Evolutionary conservation across 2,113 vertebrate genomes (phyloP).

Genomic region (Pandion haliaetus): DNA sequence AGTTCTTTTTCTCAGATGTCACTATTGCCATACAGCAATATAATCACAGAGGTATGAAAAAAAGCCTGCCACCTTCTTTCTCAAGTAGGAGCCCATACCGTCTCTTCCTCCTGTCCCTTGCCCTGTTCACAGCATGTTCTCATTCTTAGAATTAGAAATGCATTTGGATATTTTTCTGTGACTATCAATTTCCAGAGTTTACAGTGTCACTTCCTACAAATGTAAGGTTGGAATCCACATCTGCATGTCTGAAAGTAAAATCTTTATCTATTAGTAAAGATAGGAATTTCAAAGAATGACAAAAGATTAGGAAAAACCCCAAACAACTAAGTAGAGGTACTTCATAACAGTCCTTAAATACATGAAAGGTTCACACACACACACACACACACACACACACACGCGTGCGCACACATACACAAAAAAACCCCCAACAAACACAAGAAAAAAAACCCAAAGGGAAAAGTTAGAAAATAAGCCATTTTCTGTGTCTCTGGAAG

Average conservation of each 20-base stretch:
- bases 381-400: too few species aligned
- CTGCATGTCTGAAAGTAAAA: not conserved
- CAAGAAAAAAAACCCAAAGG: not conserved
- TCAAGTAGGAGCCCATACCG: not conserved
- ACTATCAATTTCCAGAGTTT: not conserved
- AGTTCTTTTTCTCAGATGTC: not conserved
- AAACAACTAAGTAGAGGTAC: not conserved
- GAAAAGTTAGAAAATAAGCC: not conserved
- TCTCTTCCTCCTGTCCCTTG: not conserved
- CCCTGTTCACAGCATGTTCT: not conserved
- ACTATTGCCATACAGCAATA: not conserved
- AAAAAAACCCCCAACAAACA: too few species aligned
- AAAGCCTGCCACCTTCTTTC: not conserved
- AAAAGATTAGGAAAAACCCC: rapidly evolving
- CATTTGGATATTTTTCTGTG: not conserved
- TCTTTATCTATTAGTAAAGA: not conserved
- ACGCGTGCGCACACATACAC: too few species aligned
- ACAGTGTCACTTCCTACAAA: not conserved
- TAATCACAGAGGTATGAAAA: not conserved
- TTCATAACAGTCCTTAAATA: not conserved
- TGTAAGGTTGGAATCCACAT: not conserved
- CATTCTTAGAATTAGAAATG: not conserved
- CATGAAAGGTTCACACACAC: not conserved
- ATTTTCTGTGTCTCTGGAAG: not conserved
- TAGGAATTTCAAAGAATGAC: not conserved